These are phyloP conservation scores for Hormiphora californensis DNA, from an alignment of 37 sponge, comb jelly and placozoan species.

Conservation along the genomic window DNA sequence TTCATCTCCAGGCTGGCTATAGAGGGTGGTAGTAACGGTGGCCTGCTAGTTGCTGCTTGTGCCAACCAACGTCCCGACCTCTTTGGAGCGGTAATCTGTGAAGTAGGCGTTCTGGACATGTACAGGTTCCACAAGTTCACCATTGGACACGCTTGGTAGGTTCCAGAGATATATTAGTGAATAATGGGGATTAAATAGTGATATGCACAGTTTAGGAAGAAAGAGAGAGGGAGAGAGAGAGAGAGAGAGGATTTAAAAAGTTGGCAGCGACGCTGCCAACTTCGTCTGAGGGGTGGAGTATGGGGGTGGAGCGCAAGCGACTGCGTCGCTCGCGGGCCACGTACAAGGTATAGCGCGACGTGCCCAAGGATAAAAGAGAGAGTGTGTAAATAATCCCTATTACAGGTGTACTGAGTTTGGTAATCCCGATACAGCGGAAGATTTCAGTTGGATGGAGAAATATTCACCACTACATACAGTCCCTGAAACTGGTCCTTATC, in stretches of 20 bases:
- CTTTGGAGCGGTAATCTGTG: slow-evolving; percentile 81
- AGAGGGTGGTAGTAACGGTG: slow-evolving; percentile 94
- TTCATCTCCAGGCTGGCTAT: slow-evolving; percentile 66
- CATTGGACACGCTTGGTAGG: slow-evolving; percentile 92
- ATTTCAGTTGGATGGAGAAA: slow-evolving; percentile 69
- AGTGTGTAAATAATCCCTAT: too few species aligned
- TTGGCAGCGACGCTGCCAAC: too few species aligned
- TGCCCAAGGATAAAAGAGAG: too few species aligned
- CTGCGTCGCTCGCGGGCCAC: too few species aligned
- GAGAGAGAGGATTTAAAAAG: too few species aligned
- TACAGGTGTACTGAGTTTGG: slow-evolving; percentile 97
- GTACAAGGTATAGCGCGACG: too few species aligned
- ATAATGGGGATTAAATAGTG: too few species aligned
- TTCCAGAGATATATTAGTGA: background rate
- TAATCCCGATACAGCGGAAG: slow-evolving; percentile 72
- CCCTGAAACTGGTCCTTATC: slow-evolving; percentile 65
- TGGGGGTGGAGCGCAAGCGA: too few species aligned
- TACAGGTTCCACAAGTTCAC: slow-evolving; percentile 94
- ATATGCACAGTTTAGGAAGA: too few species aligned
- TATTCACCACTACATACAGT: slow-evolving; percentile 90
- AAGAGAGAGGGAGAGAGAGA: too few species aligned
- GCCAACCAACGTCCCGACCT: slow-evolving; percentile 95
- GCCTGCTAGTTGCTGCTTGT: slow-evolving; percentile 88
- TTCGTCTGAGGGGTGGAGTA: too few species aligned
- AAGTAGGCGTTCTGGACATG: slow-evolving; percentile 95